These are phyloP conservation scores for Remorina albescens DNA, from an alignment of 2,797 vertebrate species.

Conservation along the genomic window DNA sequence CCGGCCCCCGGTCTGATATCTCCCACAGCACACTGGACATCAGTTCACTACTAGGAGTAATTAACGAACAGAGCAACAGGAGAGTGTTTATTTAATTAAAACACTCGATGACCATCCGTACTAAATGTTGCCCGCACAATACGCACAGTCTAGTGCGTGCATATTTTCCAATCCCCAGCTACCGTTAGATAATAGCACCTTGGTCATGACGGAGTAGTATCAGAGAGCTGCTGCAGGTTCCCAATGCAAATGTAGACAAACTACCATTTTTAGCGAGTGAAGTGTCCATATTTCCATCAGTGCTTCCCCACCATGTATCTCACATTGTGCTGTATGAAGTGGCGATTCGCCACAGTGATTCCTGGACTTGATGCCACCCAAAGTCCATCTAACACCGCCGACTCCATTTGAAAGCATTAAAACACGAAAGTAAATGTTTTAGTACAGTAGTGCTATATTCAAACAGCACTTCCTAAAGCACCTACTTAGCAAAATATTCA, in stretches of 20 bases:
- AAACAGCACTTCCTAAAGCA: slow-evolving; percentile 59
- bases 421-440: slow-evolving; percentile 66
- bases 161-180: slow-evolving; percentile 47
- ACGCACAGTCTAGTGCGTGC: slow-evolving; percentile 17
- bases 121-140: slow-evolving; percentile 64
- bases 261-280: slow-evolving; percentile 29
- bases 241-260: slow-evolving; percentile 50
- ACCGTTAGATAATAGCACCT: slow-evolving; percentile 35
- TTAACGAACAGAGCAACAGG: slow-evolving; percentile 56
- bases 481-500: slow-evolving; percentile 72
- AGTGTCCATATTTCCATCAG: slow-evolving; percentile 56
- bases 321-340: slow-evolving; percentile 55
- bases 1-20: slow-evolving; percentile 38
- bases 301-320: slow-evolving; percentile 50
- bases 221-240: slow-evolving; percentile 21
- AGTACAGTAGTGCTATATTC: slow-evolving; percentile 45
- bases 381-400: slow-evolving; percentile 60
- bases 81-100: slow-evolving; percentile 77
- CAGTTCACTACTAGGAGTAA: slow-evolving; percentile 61
- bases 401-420: slow-evolving; percentile 67
- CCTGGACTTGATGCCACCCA: slow-evolving; percentile 55
- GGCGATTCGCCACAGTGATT: slow-evolving; percentile 49
- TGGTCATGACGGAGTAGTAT: slow-evolving; percentile 17
- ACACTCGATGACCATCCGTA: slow-evolving; percentile 75
- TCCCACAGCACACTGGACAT: slow-evolving; percentile 57